Evolutionary conservation across 2,888 invertebrate genomes (phyloP).

Genomic region (Amitus sp.): DNA sequence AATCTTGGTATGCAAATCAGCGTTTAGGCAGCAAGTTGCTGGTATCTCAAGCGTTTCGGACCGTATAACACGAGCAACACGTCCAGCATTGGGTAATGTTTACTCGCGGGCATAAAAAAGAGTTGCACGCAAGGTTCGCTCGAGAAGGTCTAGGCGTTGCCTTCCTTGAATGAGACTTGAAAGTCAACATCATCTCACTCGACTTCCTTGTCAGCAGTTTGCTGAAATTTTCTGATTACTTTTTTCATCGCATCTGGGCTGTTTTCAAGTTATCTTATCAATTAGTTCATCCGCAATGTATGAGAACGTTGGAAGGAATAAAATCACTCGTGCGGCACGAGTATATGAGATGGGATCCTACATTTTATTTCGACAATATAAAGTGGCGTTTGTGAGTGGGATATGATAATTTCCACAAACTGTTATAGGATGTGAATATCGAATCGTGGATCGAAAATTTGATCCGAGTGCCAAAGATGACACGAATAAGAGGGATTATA

Average conservation of each 20-base stretch:
- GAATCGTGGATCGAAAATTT: not conserved
- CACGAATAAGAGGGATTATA: constrained; percentile 32
- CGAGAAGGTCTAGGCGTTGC: constrained; percentile 13
- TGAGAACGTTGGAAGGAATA: not conserved
- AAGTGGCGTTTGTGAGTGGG: no score
- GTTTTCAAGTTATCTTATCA: not conserved
- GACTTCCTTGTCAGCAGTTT: constrained; percentile 22
- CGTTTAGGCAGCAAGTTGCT: constrained; percentile 46
- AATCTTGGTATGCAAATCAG: constrained; percentile 43
- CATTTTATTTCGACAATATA: no score
- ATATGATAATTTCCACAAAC: no score
- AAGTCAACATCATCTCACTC: constrained; percentile 21
- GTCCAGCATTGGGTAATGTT: constrained; percentile 30
- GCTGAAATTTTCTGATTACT: constrained; percentile 20
- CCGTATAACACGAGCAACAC: constrained; percentile 41
- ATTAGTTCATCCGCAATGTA: not conserved
- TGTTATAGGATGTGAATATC: not conserved
- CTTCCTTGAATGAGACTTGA: constrained; percentile 18
- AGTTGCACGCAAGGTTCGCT: constrained; percentile 29
- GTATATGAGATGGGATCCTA: no score
- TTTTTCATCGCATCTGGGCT: no score
- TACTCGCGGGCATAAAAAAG: constrained; percentile 33
- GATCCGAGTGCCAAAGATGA: constrained; percentile 17
- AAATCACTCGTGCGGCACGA: no score
- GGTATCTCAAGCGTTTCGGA: constrained; percentile 53